Evolutionary conservation across 2,797 vertebrate species (phyloP).

Genomic region (Apogon talboti): DNA sequence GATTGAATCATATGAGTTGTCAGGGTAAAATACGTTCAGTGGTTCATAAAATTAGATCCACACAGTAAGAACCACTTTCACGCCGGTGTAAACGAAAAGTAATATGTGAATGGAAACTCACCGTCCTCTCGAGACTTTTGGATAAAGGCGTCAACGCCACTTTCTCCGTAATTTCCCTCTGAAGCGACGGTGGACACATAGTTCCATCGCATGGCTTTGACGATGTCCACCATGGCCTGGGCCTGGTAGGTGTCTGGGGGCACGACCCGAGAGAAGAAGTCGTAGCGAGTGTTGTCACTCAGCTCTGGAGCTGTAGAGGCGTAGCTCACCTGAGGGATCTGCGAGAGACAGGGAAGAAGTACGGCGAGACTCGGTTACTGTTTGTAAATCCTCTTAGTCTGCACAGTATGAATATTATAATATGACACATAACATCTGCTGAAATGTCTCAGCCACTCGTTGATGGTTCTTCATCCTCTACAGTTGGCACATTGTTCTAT

Average conservation of each 20-base stretch:
- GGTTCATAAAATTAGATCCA: constrained; percentile 2
- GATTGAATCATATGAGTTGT: neutral
- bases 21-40: neutral
- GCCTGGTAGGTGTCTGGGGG: constrained; percentile 96
- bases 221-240: constrained; percentile 97
- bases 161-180: constrained; percentile 95
- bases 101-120: constrained; percentile 79
- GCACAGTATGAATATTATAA: constrained; percentile 23
- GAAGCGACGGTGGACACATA: constrained; percentile 96
- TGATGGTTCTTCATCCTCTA: constrained; percentile 29
- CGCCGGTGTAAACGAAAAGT: constrained; percentile 12
- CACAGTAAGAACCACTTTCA: neutral
- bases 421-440: constrained; percentile 59
- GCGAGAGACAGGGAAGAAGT: constrained; percentile 9
- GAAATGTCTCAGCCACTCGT: constrained; percentile 33
- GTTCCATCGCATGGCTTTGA: constrained; percentile 95
- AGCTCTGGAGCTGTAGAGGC: constrained; percentile 95
- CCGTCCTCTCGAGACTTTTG: constrained; percentile 95
- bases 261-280: constrained; percentile 96
- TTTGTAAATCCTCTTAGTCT: constrained; percentile 20
- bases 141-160: constrained; percentile 94
- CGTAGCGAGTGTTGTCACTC: constrained; percentile 96
- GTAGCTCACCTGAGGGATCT: constrained; percentile 98
- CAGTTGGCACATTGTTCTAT: constrained; percentile 40
- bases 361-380: constrained; percentile 11